Conservation (phyloP, 1,140 invertebrate species). For the Microvelia longipes region DNA sequence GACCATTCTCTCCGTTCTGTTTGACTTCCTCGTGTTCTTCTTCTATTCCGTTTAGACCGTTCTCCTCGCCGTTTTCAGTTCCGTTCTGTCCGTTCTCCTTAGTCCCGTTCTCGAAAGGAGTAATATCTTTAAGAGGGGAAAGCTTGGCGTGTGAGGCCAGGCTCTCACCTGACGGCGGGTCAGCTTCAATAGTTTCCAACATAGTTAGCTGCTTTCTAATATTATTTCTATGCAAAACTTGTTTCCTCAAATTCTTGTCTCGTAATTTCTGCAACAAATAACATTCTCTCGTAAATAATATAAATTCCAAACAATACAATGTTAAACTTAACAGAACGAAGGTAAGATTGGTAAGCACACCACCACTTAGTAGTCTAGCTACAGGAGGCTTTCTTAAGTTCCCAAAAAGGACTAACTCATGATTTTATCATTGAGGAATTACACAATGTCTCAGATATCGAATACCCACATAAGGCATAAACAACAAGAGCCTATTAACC, state of each 20-base stretch:
- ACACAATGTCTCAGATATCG: no score
- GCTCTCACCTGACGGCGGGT: not conserved
- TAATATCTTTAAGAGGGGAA: not conserved
- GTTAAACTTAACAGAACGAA: no score
- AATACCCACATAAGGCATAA: no score
- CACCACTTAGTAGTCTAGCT: no score
- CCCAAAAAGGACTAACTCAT: no score
- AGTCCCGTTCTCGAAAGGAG: not conserved
- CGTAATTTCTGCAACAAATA: constrained; percentile 4
- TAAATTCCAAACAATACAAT: not conserved
- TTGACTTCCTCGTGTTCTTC: not conserved
- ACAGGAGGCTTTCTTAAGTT: no score
- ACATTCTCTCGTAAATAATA: not conserved
- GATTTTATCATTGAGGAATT: no score
- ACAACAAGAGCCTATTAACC: no score
- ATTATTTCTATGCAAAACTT: not conserved
- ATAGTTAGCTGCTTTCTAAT: not conserved
- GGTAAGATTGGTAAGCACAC: no score
- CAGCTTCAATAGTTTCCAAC: not conserved
- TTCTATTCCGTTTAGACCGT: not conserved
- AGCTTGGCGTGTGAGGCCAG: not conserved
- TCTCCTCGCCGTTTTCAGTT: not conserved
- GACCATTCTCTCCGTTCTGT: not conserved
- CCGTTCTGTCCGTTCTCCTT: not conserved
- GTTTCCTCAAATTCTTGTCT: not conserved